Evolutionary conservation across 2,797 vertebrate species (phyloP).

Genomic region (Spinibarbus caldwelli): DNA sequence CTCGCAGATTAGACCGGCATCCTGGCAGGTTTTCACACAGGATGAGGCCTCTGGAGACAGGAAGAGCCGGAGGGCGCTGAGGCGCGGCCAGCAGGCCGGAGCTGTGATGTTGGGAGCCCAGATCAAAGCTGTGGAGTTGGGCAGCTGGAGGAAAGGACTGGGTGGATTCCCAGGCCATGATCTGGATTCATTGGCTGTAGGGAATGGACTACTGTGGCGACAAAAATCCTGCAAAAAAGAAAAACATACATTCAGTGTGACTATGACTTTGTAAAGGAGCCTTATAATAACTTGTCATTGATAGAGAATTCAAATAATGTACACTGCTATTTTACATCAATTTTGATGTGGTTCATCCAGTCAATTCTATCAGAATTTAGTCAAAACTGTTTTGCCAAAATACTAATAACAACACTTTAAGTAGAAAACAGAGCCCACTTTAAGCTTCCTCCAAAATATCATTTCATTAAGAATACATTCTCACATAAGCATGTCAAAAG

Average conservation of each 20-base stretch:
- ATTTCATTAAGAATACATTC: too few species aligned
- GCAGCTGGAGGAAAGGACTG: conserved; percentile 75
- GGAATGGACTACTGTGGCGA: conserved; percentile 69
- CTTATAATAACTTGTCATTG: background rate
- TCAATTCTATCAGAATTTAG: background rate
- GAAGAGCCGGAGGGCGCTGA: conserved; percentile 83
- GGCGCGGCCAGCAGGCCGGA: conserved; percentile 84
- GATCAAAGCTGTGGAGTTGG: conserved; percentile 82
- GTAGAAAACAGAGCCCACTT: too few species aligned
- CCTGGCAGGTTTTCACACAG: conserved; percentile 87
- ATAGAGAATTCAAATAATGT: background rate
- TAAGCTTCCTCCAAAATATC: too few species aligned
- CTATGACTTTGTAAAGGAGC: background rate
- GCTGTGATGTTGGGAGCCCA: conserved; percentile 79
- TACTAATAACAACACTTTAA: background rate
- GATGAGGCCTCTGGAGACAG: conserved; percentile 80
- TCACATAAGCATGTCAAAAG: too few species aligned
- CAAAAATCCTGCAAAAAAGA: conserved; percentile 80
- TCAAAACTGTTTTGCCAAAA: background rate
- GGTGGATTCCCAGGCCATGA: conserved; percentile 66
- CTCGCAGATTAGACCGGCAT: conserved; percentile 85
- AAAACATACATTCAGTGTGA: background rate
- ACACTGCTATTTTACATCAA: background rate
- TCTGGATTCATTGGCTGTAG: conserved; percentile 70
- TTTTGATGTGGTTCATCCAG: background rate